A percentile compares a stretch with the other conserved stretches of the same genome.
phyloP scores from a whole-genome alignment of 2,888 invertebrate genomes.

The Leucoptera coffeella region DNA sequence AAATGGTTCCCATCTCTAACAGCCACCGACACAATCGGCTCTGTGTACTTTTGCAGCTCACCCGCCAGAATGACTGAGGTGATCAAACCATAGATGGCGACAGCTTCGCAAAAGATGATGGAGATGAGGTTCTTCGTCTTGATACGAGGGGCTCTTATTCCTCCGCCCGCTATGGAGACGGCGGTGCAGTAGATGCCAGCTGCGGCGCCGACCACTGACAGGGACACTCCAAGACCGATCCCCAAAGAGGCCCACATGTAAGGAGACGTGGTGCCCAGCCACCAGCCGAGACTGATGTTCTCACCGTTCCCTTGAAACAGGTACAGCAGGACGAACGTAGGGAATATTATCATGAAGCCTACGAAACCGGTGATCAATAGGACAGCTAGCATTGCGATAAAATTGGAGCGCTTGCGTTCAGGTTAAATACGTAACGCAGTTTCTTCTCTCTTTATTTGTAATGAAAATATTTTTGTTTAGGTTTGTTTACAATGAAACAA shows the following conservation, averaged over 20 bases:
- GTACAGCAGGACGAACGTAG: neutral
- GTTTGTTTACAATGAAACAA: too few species aligned
- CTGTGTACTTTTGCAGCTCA: conserved; percentile 45
- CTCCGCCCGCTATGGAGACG: conserved; percentile 83
- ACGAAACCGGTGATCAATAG: neutral
- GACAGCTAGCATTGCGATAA: too few species aligned
- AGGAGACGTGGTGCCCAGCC: conserved; percentile 71
- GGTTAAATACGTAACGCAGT: too few species aligned
- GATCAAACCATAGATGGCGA: conserved; percentile 94
- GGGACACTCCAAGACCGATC: conserved; percentile 75
- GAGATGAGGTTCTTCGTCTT: conserved; percentile 93
- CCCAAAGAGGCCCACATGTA: conserved; percentile 87
- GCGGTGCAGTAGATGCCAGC: conserved; percentile 90
- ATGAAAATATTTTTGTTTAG: too few species aligned
- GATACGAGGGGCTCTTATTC: conserved; percentile 88
- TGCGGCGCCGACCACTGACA: conserved; percentile 89
- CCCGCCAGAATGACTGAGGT: conserved; percentile 87
- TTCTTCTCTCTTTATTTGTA: too few species aligned
- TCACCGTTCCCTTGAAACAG: conserved; percentile 63
- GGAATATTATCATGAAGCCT: neutral
- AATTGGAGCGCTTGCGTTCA: too few species aligned
- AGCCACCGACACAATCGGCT: conserved; percentile 12
- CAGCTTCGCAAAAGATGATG: conserved; percentile 94
- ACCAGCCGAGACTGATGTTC: conserved; percentile 72
- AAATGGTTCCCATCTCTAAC: conserved; percentile 54